These are phyloP conservation scores for Aphelinus atriplicis DNA, from an alignment of 1,140 invertebrate genomes.

Conservation along the genomic window DNA sequence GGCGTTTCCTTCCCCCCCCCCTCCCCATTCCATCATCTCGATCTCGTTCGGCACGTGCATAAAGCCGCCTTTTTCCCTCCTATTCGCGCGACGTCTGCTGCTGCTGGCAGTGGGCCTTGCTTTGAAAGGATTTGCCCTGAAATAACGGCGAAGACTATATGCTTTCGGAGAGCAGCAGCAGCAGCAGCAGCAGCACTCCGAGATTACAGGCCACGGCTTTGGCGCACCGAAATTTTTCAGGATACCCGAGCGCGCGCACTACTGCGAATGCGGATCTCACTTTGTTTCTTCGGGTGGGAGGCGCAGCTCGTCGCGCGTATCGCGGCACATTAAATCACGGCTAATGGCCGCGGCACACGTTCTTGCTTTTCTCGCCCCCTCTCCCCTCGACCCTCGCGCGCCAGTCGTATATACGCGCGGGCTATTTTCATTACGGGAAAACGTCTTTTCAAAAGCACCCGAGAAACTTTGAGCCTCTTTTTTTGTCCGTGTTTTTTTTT, in stretches of 20 bases:
- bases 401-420: too few relatives aligned
- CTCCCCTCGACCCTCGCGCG: too few relatives aligned
- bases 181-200: constrained; percentile 8
- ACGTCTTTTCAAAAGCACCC: too few relatives aligned
- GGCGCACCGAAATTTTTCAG: constrained; percentile 6
- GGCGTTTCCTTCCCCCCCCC: not conserved
- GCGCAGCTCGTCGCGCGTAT: not conserved
- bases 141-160: constrained; percentile 42
- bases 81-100: not conserved
- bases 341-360: constrained; percentile 1
- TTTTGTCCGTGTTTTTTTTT: not conserved
- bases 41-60: constrained; percentile 15
- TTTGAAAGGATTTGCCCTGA: constrained; percentile 47
- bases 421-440: too few relatives aligned
- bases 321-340: constrained; percentile 15
- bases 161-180: constrained; percentile 40
- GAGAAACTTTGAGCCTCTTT: not conserved
- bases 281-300: not conserved
- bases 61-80: not conserved
- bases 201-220: constrained; percentile 19
- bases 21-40: constrained; percentile 26
- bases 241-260: not conserved
- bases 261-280: not conserved
- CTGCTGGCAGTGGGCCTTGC: constrained; percentile 1
- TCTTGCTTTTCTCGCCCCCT: too few relatives aligned